Percentiles rank a stretch among this genome's conserved stretches.
Evolutionary conservation across 53 echinoderm and acorn worm genomes (phyloP).

Genomic region (Luidia sarsii): DNA sequence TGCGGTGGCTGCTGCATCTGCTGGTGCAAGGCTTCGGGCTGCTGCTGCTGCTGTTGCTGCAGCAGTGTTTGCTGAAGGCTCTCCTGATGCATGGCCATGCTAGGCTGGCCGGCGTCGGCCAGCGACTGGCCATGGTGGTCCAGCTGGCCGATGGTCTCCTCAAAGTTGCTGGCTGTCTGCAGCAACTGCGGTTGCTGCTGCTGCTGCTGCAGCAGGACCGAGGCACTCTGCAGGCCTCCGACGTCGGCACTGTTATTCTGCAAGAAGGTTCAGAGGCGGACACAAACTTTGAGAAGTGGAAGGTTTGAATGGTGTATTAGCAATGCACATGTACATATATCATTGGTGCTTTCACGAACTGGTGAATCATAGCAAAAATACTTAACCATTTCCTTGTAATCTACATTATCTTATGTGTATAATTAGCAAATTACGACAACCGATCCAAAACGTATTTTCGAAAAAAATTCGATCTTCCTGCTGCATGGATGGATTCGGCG

Average conservation of each 20-base stretch:
- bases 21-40: background rate
- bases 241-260: background rate
- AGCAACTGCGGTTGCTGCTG: conserved; percentile 35
- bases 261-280: too few species aligned
- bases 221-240: background rate
- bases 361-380: too few species aligned
- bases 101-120: conserved; percentile 8
- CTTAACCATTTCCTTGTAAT: too few species aligned
- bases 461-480: too few species aligned
- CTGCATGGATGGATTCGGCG: too few species aligned
- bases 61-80: conserved; percentile 13
- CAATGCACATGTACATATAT: too few species aligned
- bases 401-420: too few species aligned
- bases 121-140: conserved; percentile 24
- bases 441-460: too few species aligned
- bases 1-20: conserved; percentile 13
- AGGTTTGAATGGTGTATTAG: too few species aligned
- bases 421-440: too few species aligned
- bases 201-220: conserved; percentile 39
- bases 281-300: too few species aligned
- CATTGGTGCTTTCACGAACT: too few species aligned
- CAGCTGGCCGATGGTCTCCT: conserved; percentile 42
- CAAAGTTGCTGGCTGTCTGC: background rate
- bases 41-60: conserved; percentile 26
- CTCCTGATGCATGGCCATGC: background rate